Conservation (phyloP, 2,113 vertebrate species). For the Thamnophis sirtalis region DNA sequence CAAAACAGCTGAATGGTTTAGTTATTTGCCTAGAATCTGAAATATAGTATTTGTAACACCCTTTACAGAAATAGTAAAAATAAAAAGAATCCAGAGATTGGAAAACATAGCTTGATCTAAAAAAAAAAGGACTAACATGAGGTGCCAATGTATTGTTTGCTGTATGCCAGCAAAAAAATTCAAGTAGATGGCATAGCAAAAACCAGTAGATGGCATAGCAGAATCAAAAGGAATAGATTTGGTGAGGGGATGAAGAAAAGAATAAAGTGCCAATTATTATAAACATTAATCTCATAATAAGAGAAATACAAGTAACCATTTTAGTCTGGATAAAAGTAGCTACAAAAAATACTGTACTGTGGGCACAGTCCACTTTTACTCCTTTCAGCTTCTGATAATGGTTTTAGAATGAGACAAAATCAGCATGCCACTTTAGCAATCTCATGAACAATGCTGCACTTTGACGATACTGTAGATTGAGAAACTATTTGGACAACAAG, state of each 20-base stretch:
- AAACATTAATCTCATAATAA: background rate
- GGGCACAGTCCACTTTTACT: background rate
- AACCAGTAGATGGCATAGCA: background rate
- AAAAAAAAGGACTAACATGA: background rate
- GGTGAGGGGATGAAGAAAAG: background rate
- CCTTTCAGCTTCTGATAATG: background rate
- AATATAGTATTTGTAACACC: background rate
- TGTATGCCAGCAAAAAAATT: background rate
- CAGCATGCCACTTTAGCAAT: background rate
- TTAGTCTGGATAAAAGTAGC: background rate
- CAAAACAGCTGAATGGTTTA: background rate
- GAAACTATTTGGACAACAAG: background rate
- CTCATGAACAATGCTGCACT: background rate
- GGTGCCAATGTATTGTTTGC: background rate
- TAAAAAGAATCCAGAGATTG: background rate
- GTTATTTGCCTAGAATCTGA: background rate
- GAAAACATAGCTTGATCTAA: background rate
- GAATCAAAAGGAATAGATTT: background rate
- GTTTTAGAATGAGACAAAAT: background rate
- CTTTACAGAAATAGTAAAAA: background rate
- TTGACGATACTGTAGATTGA: background rate
- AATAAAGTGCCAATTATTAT: background rate
- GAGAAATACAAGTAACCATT: background rate
- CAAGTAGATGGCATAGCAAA: too few species aligned
- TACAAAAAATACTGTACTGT: background rate